Evolutionary conservation across 1,140 invertebrate species (phyloP), one percentile per base, ranked within the genome.

Genomic region (Sycobia sp.): DNA sequence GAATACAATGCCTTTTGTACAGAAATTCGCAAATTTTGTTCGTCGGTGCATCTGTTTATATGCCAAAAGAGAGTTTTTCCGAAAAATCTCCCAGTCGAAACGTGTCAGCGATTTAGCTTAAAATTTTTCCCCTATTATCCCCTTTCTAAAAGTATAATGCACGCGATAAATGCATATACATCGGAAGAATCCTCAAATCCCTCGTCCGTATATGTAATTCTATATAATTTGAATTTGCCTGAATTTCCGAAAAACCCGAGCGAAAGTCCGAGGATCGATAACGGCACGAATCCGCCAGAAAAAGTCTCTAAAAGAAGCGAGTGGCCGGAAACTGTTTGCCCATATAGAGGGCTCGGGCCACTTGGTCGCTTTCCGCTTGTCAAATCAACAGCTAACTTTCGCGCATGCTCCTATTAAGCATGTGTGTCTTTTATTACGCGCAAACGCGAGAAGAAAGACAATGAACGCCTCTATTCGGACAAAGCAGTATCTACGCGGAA

Each of bases 401-500:
- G 11, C 4, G 29, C 4, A n/a, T 14, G n/a, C n/a, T 32, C 9
- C 20, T 11, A 20, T 8, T 49, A 23, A 4, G 23, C 46, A 29
- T 29, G 13, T 25, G n/a, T 27, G 38, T 9, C 11, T 16, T 27
- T 29, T 27, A 27, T 27, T 27, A 47, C 25, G 16, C 16, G 5
- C 16, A 41, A 18, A 16, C 3, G 20, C 2, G 3, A 41, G 20
- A 18, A 41, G 20, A 41, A 50, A 50, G 16, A 36, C 34, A n/a
- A n/a, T n/a, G 53, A 58, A 65, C 41, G 62, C 55, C 59, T n/a
- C n/a, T 58, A 58, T 65, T 65, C 62, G 62, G 55, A 65, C 62
- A 65, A 65, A 58, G 54, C 55, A 46, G 59, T 47, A n/a, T 67
- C 65, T 58, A 62, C 68, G 69, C 64, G 66, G 56, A 70, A 76